phyloP scores from a whole-genome alignment of 1,140 invertebrate species.

The Drosophila melanica region DNA sequence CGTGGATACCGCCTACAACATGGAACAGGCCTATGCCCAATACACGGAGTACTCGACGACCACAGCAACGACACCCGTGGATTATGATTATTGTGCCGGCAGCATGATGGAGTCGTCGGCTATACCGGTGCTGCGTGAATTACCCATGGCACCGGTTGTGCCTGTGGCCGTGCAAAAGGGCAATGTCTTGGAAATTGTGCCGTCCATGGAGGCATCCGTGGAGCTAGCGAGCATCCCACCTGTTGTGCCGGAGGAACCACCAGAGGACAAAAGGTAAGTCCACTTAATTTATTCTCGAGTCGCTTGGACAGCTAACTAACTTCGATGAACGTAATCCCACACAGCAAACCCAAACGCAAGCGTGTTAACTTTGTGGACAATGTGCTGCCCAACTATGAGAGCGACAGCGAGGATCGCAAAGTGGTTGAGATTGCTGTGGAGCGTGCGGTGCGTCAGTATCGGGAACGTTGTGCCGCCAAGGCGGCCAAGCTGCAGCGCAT shows the following conservation, averaged over 20 bases:
- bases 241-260: conserved; percentile 24
- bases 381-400: conserved; percentile 70
- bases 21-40: conserved; percentile 68
- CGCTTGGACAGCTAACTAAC: neutral
- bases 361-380: conserved; percentile 77
- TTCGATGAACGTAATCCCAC: neutral
- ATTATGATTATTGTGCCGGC: conserved; percentile 33
- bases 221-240: conserved; percentile 6
- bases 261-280: conserved; percentile 55
- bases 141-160: conserved; percentile 42
- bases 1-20: conserved; percentile 67
- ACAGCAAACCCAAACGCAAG: conserved; percentile 71
- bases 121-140: conserved; percentile 47
- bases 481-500: conserved; percentile 49
- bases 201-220: conserved; percentile 24
- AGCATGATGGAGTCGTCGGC: conserved; percentile 11
- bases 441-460: conserved; percentile 42
- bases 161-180: conserved; percentile 79
- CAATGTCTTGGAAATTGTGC: conserved; percentile 80
- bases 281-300: no score
- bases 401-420: conserved; percentile 72
- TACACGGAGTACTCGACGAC: conserved; percentile 49
- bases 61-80: conserved; percentile 1
- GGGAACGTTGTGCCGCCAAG: conserved; percentile 34
- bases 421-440: conserved; percentile 50